Conservation (phyloP, 2,113 vertebrate genomes). For the Accipiter virgatus region DNA sequence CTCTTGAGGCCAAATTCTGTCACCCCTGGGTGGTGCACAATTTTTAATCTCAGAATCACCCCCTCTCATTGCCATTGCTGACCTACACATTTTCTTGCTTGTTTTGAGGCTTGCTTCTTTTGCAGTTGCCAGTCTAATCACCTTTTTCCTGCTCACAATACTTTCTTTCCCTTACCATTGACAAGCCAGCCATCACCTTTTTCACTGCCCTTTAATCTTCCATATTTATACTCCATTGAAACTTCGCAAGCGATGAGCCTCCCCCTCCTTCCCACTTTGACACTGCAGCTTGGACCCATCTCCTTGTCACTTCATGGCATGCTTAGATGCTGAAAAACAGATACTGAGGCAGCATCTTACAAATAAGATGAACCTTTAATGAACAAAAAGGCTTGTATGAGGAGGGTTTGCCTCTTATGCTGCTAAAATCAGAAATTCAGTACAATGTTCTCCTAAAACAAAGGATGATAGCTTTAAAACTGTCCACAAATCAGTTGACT, state of each 20-base stretch:
- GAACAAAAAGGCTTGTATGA: neutral
- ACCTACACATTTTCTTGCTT: neutral
- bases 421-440: neutral
- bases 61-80: neutral
- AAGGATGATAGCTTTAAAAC: neutral
- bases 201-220: neutral
- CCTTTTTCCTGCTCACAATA: neutral
- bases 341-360: neutral
- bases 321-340: neutral
- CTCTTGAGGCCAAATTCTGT: neutral
- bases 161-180: neutral
- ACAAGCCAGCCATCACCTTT: neutral
- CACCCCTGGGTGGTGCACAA: rapidly evolving
- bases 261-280: neutral
- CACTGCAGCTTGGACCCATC: neutral
- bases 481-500: neutral
- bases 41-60: neutral
- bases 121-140: neutral
- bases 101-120: neutral
- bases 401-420: neutral
- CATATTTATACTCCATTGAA: neutral
- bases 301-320: neutral
- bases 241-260: neutral
- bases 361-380: neutral
- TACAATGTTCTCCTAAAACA: neutral